A percentile compares a stretch with the other conserved stretches of the same genome.
These are phyloP conservation scores for Morone saxatilis DNA, from an alignment of 2,113 vertebrate genomes.

Conservation along the genomic window DNA sequence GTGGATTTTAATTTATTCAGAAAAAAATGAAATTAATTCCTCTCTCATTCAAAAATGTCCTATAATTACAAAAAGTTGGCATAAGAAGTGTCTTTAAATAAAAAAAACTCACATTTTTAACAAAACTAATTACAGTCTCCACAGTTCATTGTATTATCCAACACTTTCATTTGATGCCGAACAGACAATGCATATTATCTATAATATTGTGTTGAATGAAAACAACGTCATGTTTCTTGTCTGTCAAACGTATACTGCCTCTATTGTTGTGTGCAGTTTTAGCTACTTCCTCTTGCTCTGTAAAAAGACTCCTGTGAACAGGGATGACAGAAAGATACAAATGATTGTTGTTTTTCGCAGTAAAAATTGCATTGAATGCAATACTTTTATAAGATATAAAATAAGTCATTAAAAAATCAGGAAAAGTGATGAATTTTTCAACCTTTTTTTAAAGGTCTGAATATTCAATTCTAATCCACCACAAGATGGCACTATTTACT, in stretches of 20 bases:
- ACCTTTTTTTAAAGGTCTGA: no score
- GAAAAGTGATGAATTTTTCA: not conserved
- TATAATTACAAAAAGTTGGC: not conserved
- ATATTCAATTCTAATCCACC: constrained; percentile 11
- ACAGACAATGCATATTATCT: not conserved
- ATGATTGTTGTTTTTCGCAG: not conserved
- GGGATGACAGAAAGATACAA: fast-evolving
- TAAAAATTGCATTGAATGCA: not conserved
- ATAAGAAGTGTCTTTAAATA: not conserved
- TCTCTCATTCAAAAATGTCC: no score
- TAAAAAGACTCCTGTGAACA: not conserved
- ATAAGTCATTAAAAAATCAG: not conserved
- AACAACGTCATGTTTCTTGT: not conserved
- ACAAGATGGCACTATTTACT: constrained; percentile 60
- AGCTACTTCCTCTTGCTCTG: constrained; percentile 6
- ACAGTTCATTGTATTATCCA: not conserved
- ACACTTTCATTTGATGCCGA: not conserved
- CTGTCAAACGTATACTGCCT: not conserved
- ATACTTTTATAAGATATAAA: not conserved
- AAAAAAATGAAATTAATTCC: not conserved
- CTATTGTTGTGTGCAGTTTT: not conserved
- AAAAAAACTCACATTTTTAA: not conserved
- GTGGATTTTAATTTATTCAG: not conserved
- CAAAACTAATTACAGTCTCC: not conserved
- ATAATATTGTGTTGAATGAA: not conserved